phyloP scores from a whole-genome alignment of 2,888 invertebrate genomes.

The Apodemia hepburni region DNA sequence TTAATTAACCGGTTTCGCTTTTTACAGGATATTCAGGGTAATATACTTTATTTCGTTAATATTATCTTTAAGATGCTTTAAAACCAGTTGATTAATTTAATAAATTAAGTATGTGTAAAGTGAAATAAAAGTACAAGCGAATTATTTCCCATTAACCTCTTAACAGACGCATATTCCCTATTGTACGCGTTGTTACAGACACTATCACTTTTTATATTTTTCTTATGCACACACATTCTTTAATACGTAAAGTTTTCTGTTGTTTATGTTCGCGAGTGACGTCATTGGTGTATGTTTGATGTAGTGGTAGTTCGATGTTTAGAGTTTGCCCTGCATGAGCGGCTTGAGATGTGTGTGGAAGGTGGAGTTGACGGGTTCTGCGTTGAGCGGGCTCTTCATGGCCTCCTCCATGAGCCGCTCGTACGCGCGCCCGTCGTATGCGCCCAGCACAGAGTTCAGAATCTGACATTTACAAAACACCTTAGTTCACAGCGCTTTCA shows the following conservation, averaged over 20 bases:
- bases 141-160: too few species aligned
- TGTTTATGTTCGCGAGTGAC: background rate
- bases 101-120: too few species aligned
- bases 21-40: too few species aligned
- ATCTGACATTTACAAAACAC: conserved; percentile 45
- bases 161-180: too few species aligned
- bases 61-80: too few species aligned
- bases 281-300: background rate
- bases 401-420: conserved; percentile 89
- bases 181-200: too few species aligned
- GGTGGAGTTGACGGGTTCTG: conserved; percentile 87
- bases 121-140: too few species aligned
- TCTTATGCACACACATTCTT: too few species aligned
- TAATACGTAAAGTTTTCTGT: background rate
- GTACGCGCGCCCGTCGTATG: conserved; percentile 92
- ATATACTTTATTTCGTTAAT: too few species aligned
- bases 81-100: too few species aligned
- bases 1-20: too few species aligned
- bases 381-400: conserved; percentile 90
- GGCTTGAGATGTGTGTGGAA: conserved; percentile 89
- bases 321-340: conserved; percentile 87
- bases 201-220: too few species aligned
- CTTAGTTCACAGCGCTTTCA: background rate
- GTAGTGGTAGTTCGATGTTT: conserved; percentile 28
- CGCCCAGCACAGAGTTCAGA: conserved; percentile 87